Percentiles rank a stretch among this genome's conserved stretches.
Conservation (phyloP, 2,113 vertebrate genomes). For the Apistogramma diplotaenia region DNA sequence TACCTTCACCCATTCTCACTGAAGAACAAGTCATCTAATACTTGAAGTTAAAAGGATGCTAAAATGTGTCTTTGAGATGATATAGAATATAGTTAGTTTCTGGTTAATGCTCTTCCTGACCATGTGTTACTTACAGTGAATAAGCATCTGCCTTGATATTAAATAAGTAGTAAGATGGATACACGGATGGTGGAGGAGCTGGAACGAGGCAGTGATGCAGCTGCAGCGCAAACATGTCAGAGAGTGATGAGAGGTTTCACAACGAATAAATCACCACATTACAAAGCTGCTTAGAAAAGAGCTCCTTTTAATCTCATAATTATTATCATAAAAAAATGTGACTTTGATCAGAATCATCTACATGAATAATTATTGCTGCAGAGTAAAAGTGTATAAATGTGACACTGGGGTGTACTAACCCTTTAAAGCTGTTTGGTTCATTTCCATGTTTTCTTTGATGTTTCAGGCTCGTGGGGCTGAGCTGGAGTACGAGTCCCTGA, state of each 20-base stretch:
- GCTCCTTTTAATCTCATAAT: background rate
- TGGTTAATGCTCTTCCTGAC: background rate
- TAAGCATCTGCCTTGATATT: no score
- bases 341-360: background rate
- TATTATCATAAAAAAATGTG: background rate
- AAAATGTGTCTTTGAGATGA: background rate
- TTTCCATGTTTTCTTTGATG: background rate
- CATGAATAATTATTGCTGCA: background rate
- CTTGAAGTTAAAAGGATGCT: background rate
- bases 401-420: no score
- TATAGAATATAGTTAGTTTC: background rate
- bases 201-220: no score
- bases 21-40: background rate
- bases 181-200: no score
- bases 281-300: no score
- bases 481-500: conserved; percentile 96
- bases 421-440: background rate
- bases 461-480: conserved; percentile 89
- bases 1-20: conserved; percentile 37
- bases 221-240: no score
- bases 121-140: background rate
- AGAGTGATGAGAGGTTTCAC: no score
- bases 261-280: no score
- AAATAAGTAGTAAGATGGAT: no score
- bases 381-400: background rate